Conservation (phyloP, 2,113 vertebrate species). For the Mus pahari region DNA sequence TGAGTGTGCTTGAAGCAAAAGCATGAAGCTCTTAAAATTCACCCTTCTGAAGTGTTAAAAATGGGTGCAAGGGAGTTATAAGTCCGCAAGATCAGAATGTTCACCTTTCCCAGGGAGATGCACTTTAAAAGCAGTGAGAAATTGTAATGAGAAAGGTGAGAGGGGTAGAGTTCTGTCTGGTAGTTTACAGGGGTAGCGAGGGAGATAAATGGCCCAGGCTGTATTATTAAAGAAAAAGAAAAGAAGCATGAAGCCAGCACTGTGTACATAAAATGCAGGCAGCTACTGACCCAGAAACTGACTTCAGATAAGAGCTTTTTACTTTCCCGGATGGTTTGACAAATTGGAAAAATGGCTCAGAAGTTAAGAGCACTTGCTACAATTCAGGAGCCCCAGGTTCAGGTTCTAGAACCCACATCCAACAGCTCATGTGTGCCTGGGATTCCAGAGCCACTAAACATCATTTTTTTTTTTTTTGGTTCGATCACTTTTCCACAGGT, state of each 20-base stretch:
- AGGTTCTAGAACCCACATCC: neutral
- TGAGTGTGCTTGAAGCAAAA: conserved; percentile 62
- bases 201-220: conserved; percentile 82
- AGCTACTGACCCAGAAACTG: neutral
- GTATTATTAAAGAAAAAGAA: conserved; percentile 77
- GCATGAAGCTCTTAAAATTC: conserved; percentile 74
- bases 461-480: conserved; percentile 9
- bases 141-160: conserved; percentile 85
- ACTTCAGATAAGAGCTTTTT: conserved; percentile 39
- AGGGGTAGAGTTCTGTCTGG: conserved; percentile 84
- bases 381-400: neutral
- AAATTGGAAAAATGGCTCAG: neutral
- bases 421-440: neutral
- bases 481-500: neutral
- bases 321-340: neutral
- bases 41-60: conserved; percentile 67
- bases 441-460: too few relatives aligned
- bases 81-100: conserved; percentile 83
- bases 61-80: conserved; percentile 68
- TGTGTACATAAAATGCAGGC: neutral
- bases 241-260: conserved; percentile 64
- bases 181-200: conserved; percentile 83
- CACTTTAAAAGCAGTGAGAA: conserved; percentile 85
- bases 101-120: conserved; percentile 85
- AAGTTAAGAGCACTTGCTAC: neutral